phyloP scores from a whole-genome alignment of 1,140 invertebrate genomes.

The Listronotus oregonensis region DNA sequence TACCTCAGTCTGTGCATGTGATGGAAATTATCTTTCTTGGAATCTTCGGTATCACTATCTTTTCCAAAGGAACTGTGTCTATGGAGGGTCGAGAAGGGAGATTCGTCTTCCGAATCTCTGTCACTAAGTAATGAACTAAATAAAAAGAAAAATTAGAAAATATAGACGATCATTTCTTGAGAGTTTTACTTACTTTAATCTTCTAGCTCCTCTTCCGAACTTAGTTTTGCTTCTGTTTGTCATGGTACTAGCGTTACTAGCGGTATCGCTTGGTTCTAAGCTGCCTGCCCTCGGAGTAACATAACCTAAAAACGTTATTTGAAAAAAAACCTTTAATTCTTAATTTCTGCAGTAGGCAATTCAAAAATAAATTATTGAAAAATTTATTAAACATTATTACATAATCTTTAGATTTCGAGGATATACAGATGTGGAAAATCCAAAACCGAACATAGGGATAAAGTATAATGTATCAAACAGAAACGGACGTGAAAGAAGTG shows the following conservation, averaged over 20 bases:
- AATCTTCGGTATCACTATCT: slow-evolving; percentile 60
- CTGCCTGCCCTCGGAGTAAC: slow-evolving; percentile 78
- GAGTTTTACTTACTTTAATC: slow-evolving; percentile 58
- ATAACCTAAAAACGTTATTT: slow-evolving; percentile 61
- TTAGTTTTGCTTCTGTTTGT: slow-evolving; percentile 51
- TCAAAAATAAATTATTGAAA: too few relatives aligned
- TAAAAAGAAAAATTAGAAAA: slow-evolving; percentile 25
- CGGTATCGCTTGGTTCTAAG: slow-evolving; percentile 71
- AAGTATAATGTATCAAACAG: background rate
- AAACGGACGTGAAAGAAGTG: background rate
- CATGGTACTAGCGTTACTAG: slow-evolving; percentile 57
- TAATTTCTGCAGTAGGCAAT: too few relatives aligned
- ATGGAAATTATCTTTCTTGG: slow-evolving; percentile 63
- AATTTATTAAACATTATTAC: too few relatives aligned
- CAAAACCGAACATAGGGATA: too few relatives aligned
- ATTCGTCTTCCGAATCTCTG: slow-evolving; percentile 74
- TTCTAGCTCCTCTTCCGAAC: slow-evolving; percentile 58
- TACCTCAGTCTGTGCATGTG: slow-evolving; percentile 76
- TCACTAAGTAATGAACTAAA: slow-evolving; percentile 69
- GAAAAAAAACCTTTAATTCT: background rate
- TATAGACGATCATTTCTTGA: too few relatives aligned
- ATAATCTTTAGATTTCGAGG: too few relatives aligned
- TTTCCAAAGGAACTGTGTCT: slow-evolving; percentile 57
- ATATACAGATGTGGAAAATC: background rate
- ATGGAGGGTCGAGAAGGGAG: slow-evolving; percentile 54